These are phyloP conservation scores for Zosterops hypoxanthus DNA, from an alignment of 2,113 vertebrate species.

Conservation along the genomic window DNA sequence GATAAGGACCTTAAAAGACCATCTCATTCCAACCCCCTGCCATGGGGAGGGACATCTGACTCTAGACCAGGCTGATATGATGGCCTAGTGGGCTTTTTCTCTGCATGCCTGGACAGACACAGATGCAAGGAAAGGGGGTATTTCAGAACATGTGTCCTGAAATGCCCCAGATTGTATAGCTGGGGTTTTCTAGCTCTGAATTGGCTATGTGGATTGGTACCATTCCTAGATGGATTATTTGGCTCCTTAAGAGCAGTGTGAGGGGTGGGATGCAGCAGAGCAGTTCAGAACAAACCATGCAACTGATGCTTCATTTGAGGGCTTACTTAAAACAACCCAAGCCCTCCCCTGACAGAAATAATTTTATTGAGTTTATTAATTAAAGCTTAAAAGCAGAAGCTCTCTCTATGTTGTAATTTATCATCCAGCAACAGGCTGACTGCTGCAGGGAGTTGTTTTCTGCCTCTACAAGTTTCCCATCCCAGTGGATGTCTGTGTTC, in stretches of 20 bases:
- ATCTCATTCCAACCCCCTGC: accelerated
- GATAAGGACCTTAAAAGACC: not conserved
- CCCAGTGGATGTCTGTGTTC: not conserved
- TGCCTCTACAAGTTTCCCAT: not conserved
- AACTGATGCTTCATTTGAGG: not conserved
- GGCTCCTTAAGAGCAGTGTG: not conserved
- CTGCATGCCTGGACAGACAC: not conserved
- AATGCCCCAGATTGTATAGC: not conserved
- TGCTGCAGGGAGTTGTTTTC: not conserved
- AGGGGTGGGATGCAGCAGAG: not conserved
- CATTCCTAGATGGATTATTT: not conserved
- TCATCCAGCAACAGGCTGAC: not conserved
- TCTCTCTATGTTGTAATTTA: not conserved
- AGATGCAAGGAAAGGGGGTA: not conserved
- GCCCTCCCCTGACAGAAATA: not conserved
- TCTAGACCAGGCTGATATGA: not conserved
- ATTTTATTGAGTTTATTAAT: not conserved
- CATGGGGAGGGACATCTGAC: not conserved
- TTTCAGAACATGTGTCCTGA: not conserved
- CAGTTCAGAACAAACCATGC: not conserved
- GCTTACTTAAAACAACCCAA: not conserved
- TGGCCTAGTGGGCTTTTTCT: not conserved
- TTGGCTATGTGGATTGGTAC: not conserved
- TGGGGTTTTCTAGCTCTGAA: not conserved
- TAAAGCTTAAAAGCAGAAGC: not conserved